phyloP scores from a whole-genome alignment of 2,888 invertebrate genomes.

The Phyllotreta striolata region DNA sequence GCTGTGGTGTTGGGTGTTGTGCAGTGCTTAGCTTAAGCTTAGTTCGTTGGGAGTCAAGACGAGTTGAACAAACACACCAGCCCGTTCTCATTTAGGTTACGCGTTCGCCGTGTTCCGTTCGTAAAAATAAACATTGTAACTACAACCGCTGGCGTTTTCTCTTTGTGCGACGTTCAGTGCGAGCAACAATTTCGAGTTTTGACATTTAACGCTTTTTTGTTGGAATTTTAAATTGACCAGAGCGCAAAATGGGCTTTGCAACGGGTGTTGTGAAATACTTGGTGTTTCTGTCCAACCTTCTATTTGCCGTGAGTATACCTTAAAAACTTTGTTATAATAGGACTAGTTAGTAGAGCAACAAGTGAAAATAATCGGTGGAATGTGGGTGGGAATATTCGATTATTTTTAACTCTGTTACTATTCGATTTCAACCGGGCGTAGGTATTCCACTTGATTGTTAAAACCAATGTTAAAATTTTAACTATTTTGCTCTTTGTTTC shows the following conservation, averaged over 20 bases:
- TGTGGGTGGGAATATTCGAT: not conserved
- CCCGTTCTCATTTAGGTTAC: slow-evolving; percentile 24
- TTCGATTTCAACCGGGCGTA: no score
- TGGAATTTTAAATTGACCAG: slow-evolving; percentile 3
- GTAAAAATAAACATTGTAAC: slow-evolving; percentile 31
- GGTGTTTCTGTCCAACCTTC: slow-evolving; percentile 61
- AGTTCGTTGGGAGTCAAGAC: slow-evolving; percentile 22
- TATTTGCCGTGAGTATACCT: slow-evolving; percentile 75
- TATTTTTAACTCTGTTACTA: no score
- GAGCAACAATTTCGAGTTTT: slow-evolving; percentile 8
- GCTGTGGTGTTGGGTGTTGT: not conserved
- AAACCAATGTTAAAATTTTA: no score
- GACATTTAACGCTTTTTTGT: not conserved
- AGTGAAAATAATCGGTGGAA: slow-evolving; percentile 29
- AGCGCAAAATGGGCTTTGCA: slow-evolving; percentile 57
- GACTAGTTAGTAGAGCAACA: slow-evolving; percentile 37
- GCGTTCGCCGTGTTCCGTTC: slow-evolving; percentile 15
- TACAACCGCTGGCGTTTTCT: slow-evolving; percentile 24
- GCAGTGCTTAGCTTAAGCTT: not conserved
- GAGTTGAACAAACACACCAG: slow-evolving; percentile 13
- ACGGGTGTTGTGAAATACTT: slow-evolving; percentile 59
- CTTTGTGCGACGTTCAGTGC: slow-evolving; percentile 30
- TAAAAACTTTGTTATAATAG: slow-evolving; percentile 1
- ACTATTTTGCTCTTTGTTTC: no score
- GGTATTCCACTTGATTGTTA: no score